Conservation (phyloP, 2,888 invertebrate genomes). For the Polylopha cassiicola region DNA sequence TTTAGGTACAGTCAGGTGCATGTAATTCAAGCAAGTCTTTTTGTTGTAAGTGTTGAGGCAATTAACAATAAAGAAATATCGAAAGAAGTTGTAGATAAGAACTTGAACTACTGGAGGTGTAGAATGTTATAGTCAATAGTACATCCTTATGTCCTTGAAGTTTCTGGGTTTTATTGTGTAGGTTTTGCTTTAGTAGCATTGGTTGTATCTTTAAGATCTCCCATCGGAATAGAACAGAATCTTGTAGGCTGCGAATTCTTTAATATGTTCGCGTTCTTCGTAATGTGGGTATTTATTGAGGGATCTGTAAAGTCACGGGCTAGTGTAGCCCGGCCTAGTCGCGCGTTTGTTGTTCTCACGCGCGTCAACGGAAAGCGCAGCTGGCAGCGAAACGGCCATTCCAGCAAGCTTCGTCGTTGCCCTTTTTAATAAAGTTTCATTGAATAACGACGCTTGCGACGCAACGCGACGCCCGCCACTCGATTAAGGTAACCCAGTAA, state of each 20-base stretch:
- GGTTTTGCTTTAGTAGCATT: too few species aligned
- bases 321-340: too few species aligned
- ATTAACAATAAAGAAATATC: slow-evolving; percentile 42
- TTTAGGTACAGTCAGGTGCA: slow-evolving; percentile 64
- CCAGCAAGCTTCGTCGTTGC: slow-evolving; percentile 23
- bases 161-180: neutral
- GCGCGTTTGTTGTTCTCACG: slow-evolving; percentile 9
- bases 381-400: slow-evolving; percentile 26
- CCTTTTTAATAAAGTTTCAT: slow-evolving; percentile 49
- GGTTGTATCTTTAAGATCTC: too few species aligned
- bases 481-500: slow-evolving; percentile 2
- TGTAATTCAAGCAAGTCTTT: slow-evolving; percentile 34
- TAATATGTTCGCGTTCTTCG: too few species aligned
- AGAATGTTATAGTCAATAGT: slow-evolving; percentile 14
- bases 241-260: too few species aligned
- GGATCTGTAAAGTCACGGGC: too few species aligned
- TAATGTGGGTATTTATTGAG: too few species aligned
- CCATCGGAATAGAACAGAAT: too few species aligned
- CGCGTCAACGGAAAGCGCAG: slow-evolving; percentile 38
- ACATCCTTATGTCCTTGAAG: slow-evolving; percentile 16
- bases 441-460: slow-evolving; percentile 35
- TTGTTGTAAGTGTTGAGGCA: slow-evolving; percentile 54
- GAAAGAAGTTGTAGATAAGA: slow-evolving; percentile 32
- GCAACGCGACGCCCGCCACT: slow-evolving; percentile 19
- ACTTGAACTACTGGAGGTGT: slow-evolving; percentile 24